These are phyloP conservation scores for Griposia aprilina DNA, from an alignment of 2,888 invertebrate species.

Conservation along the genomic window DNA sequence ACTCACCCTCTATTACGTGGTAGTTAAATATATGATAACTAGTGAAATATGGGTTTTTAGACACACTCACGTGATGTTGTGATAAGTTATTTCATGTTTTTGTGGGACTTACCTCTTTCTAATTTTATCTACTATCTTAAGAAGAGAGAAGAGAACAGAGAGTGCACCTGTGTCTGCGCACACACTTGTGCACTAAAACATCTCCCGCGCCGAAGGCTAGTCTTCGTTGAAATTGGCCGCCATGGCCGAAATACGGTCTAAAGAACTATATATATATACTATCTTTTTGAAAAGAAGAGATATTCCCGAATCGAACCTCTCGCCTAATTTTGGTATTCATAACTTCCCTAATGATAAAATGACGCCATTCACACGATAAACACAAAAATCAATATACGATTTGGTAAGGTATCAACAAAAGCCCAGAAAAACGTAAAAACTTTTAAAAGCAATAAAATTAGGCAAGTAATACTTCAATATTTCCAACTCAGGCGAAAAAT, in stretches of 20 bases:
- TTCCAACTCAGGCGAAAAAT: conserved; percentile 36
- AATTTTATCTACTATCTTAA: no score
- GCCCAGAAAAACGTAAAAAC: not conserved
- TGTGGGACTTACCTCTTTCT: not conserved
- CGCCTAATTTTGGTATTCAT: not conserved
- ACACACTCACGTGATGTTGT: not conserved
- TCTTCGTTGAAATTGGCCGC: no score
- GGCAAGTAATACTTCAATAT: not conserved
- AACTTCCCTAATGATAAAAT: not conserved
- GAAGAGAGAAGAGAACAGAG: no score
- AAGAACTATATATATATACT: no score
- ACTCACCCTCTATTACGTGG: not conserved
- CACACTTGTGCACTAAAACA: no score
- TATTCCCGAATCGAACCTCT: not conserved
- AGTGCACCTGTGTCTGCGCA: no score
- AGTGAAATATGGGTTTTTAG: not conserved
- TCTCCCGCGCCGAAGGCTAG: no score
- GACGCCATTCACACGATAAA: not conserved
- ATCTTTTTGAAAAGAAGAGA: not conserved
- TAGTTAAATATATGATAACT: not conserved
- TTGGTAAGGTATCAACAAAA: not conserved
- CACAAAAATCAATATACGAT: not conserved
- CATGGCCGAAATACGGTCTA: no score
- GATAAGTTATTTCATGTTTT: not conserved
- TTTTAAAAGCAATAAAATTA: not conserved